These are phyloP conservation scores for Euzophera pinguis DNA, from an alignment of 2,888 invertebrate species.

Conservation along the genomic window DNA sequence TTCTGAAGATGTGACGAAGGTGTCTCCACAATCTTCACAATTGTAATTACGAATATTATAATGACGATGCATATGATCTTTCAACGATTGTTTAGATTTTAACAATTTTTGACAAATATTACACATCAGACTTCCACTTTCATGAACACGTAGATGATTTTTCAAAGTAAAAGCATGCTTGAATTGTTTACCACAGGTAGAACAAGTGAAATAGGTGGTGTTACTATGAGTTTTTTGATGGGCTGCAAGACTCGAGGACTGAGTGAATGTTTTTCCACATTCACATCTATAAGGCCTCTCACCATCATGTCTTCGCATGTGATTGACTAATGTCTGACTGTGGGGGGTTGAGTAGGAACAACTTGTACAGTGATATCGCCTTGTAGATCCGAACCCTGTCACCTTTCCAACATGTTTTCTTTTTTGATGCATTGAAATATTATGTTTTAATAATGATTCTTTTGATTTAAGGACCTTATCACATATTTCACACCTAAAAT, in stretches of 20 bases:
- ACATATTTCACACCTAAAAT: slow-evolving; percentile 45
- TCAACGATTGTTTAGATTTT: slow-evolving; percentile 59
- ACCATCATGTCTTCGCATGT: slow-evolving; percentile 67
- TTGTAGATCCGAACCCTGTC: slow-evolving; percentile 54
- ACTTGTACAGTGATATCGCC: slow-evolving; percentile 63
- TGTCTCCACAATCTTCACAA: slow-evolving; percentile 71
- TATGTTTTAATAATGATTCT: slow-evolving; percentile 53
- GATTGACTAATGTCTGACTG: slow-evolving; percentile 69
- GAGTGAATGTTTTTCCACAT: slow-evolving; percentile 69
- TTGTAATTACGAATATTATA: slow-evolving; percentile 66
- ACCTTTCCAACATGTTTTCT: slow-evolving; percentile 56
- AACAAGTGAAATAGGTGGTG: slow-evolving; percentile 58
- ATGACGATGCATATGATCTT: slow-evolving; percentile 64
- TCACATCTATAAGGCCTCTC: slow-evolving; percentile 65
- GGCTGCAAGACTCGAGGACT: slow-evolving; percentile 61
- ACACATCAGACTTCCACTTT: slow-evolving; percentile 51
- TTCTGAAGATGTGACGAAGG: slow-evolving; percentile 69
- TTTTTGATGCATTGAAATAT: slow-evolving; percentile 58
- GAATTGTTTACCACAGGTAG: slow-evolving; percentile 70
- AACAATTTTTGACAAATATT: slow-evolving; percentile 60
- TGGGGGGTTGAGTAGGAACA: slow-evolving; percentile 67
- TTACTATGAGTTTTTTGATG: slow-evolving; percentile 65
- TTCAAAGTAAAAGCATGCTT: slow-evolving; percentile 67
- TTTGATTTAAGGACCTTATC: slow-evolving; percentile 52
- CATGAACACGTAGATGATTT: slow-evolving; percentile 63